Evolutionary conservation across 2,888 invertebrate species (phyloP).

Genomic region (Smittia sp.): DNA sequence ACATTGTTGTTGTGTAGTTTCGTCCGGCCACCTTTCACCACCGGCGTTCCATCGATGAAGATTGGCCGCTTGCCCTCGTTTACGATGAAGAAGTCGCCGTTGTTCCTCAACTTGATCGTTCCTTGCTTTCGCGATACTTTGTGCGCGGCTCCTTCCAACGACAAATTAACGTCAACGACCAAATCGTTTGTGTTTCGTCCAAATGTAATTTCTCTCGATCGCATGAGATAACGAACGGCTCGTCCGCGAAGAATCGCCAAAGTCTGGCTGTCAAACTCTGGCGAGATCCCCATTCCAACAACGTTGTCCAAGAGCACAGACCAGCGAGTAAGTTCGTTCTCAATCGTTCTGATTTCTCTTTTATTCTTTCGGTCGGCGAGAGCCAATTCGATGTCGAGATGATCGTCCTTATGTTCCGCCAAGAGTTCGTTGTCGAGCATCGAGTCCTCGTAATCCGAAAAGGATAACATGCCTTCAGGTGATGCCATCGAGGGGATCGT

Average conservation of each 20-base stretch:
- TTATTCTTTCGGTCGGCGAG: slow-evolving; percentile 74
- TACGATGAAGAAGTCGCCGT: slow-evolving; percentile 91
- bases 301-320: slow-evolving; percentile 91
- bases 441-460: slow-evolving; percentile 90
- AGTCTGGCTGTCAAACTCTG: slow-evolving; percentile 91
- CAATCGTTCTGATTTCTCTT: slow-evolving; percentile 81
- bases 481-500: slow-evolving; percentile 59
- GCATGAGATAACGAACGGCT: slow-evolving; percentile 90
- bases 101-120: slow-evolving; percentile 82
- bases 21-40: slow-evolving; percentile 83
- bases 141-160: slow-evolving; percentile 89
- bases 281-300: slow-evolving; percentile 70
- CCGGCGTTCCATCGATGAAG: slow-evolving; percentile 89
- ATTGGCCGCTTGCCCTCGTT: slow-evolving; percentile 94
- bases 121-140: slow-evolving; percentile 93
- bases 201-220: slow-evolving; percentile 90
- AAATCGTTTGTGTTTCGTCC: slow-evolving; percentile 87
- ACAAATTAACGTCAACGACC: slow-evolving; percentile 88
- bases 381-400: slow-evolving; percentile 73
- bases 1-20: slow-evolving; percentile 91
- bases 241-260: slow-evolving; percentile 88
- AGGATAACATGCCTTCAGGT: slow-evolving; percentile 66
- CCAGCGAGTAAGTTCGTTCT: slow-evolving; percentile 87
- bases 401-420: slow-evolving; percentile 74
- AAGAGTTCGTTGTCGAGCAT: slow-evolving; percentile 78